Conservation (phyloP, 2,888 invertebrate species). For the Eristalis tenax region DNA sequence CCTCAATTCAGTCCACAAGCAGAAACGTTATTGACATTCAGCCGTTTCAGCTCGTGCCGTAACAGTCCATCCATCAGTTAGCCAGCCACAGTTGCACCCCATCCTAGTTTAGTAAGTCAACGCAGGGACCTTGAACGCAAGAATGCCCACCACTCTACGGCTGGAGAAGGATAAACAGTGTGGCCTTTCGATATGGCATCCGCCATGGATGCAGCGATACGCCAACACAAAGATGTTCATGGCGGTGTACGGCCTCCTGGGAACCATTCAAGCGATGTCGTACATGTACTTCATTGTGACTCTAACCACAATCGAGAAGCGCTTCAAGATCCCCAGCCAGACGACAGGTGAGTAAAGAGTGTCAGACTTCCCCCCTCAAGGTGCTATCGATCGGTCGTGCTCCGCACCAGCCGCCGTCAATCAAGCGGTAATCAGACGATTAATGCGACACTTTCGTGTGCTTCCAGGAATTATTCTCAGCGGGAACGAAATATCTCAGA, state of each 20-base stretch:
- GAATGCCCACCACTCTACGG: slow-evolving; percentile 41
- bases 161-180: slow-evolving; percentile 78
- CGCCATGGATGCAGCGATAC: slow-evolving; percentile 83
- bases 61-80: not conserved
- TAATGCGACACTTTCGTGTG: slow-evolving; percentile 31
- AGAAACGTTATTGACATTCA: slow-evolving; percentile 20
- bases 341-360: slow-evolving; percentile 83
- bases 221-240: slow-evolving; percentile 84
- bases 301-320: slow-evolving; percentile 85
- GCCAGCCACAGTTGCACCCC: not conserved
- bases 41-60: slow-evolving; percentile 13
- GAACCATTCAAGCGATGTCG: slow-evolving; percentile 86
- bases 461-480: slow-evolving; percentile 85
- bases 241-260: slow-evolving; percentile 84
- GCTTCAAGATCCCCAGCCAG: slow-evolving; percentile 86
- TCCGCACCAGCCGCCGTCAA: not conserved
- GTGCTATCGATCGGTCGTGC: not conserved
- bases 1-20: slow-evolving; percentile 36
- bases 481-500: slow-evolving; percentile 87
- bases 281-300: slow-evolving; percentile 86
- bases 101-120: not conserved
- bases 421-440: not conserved
- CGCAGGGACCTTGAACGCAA: not conserved
- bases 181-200: slow-evolving; percentile 83
- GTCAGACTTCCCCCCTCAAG: not conserved